Conservation (phyloP, 2,888 invertebrate species). For the Clunio marinus region DNA sequence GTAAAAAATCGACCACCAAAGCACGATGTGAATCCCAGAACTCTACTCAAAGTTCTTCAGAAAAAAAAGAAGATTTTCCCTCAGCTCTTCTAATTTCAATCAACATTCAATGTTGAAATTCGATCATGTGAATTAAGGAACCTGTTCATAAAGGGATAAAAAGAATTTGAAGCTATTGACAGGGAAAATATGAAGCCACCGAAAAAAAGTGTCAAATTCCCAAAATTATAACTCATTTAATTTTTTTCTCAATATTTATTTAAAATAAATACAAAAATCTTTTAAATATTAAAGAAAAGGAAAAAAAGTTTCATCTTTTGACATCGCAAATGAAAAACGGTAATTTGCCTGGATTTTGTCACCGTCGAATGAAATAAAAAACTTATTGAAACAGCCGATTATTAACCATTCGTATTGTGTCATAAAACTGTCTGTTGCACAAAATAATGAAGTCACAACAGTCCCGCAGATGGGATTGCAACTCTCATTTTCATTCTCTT, state of each 20-base stretch:
- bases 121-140: constrained; percentile 1
- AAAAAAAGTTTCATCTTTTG: not conserved
- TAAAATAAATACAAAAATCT: too few species aligned
- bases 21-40: not conserved
- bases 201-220: constrained; percentile 21
- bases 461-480: not conserved
- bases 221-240: too few species aligned
- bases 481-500: not conserved
- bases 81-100: constrained; percentile 2
- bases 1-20: constrained; percentile 14
- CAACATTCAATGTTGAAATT: not conserved
- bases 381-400: not conserved
- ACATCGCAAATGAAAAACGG: not conserved
- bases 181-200: not conserved
- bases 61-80: constrained; percentile 3
- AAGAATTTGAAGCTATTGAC: not conserved
- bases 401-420: not conserved
- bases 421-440: not conserved
- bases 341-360: constrained; percentile 8
- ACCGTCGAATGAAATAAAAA: too few species aligned
- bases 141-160: not conserved
- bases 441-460: not conserved
- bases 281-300: too few species aligned
- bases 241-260: too few species aligned
- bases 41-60: not conserved